Conservation (phyloP, 2,888 invertebrate genomes). For the Drosophila recens region DNA sequence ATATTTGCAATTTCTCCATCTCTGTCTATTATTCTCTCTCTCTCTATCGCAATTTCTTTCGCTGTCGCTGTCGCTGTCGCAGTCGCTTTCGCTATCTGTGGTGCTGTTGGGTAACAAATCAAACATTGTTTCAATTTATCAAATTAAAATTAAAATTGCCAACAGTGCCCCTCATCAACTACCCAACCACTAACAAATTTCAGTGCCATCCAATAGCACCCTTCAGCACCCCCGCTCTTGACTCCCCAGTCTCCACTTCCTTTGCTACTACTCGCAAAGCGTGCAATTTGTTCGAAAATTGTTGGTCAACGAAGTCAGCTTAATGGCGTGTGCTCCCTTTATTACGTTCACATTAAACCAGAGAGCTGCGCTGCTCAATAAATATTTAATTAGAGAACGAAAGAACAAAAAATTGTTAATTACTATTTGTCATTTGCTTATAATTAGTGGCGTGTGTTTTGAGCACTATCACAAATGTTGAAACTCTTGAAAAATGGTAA, state of each 20-base stretch:
- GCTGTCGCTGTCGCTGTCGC: neutral
- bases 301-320: slow-evolving; percentile 58
- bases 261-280: neutral
- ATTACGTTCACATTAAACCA: slow-evolving; percentile 39
- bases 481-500: slow-evolving; percentile 17
- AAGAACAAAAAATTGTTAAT: slow-evolving; percentile 52
- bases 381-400: slow-evolving; percentile 74
- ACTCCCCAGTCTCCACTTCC: neutral
- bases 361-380: slow-evolving; percentile 60
- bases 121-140: slow-evolving; percentile 66
- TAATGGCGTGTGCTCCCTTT: slow-evolving; percentile 52
- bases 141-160: slow-evolving; percentile 70
- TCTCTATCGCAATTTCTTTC: neutral
- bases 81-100: slow-evolving; percentile 1
- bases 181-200: neutral
- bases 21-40: neutral
- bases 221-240: neutral
- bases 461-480: slow-evolving; percentile 6
- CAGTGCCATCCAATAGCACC: neutral
- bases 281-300: slow-evolving; percentile 45
- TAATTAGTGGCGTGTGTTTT: slow-evolving; percentile 40
- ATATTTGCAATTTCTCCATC: slow-evolving; percentile 30
- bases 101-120: slow-evolving; percentile 29
- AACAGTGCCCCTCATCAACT: slow-evolving; percentile 36
- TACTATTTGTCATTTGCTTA: slow-evolving; percentile 65